These are phyloP conservation scores for Protonibea diacanthus DNA, from an alignment of 2,797 vertebrate species.

Conservation along the genomic window DNA sequence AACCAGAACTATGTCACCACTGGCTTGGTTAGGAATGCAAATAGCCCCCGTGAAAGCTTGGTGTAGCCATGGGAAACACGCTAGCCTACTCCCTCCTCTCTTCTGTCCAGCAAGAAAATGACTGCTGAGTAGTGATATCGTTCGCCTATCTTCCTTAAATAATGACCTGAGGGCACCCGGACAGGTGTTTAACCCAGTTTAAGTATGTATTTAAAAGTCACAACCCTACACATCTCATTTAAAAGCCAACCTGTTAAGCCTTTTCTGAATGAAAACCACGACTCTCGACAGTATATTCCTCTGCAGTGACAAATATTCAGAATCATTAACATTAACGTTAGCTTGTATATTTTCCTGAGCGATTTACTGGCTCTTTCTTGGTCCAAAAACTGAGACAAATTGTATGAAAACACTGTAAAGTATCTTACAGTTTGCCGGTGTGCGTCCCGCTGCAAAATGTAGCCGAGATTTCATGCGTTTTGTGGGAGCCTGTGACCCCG, in stretches of 20 bases:
- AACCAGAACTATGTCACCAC: slow-evolving; percentile 4
- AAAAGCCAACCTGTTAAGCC: background rate
- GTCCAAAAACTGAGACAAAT: slow-evolving; percentile 3
- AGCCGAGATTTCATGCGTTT: slow-evolving; percentile 46
- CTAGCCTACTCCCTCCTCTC: slow-evolving; percentile 40
- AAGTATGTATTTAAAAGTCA: background rate
- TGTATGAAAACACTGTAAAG: slow-evolving; percentile 4
- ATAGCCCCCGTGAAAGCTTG: slow-evolving; percentile 55
- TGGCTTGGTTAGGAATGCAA: slow-evolving; percentile 36
- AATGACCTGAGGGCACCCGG: slow-evolving; percentile 24
- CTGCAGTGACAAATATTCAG: slow-evolving; percentile 32
- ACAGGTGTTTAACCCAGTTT: slow-evolving; percentile 60
- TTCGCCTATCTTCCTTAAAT: slow-evolving; percentile 20
- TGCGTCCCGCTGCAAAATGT: slow-evolving; percentile 13
- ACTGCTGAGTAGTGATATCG: slow-evolving; percentile 47
- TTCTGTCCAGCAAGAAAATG: slow-evolving; percentile 31
- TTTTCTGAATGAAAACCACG: background rate
- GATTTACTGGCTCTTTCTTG: background rate
- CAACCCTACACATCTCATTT: background rate
- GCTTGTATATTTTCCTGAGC: slow-evolving; percentile 26
- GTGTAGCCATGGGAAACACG: slow-evolving; percentile 78
- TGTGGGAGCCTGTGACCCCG: slow-evolving; percentile 24
- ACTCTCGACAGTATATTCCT: slow-evolving; percentile 12
- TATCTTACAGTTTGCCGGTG: slow-evolving; percentile 55
- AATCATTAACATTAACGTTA: slow-evolving; percentile 42